Evolutionary conservation across 2,888 invertebrate genomes (phyloP).

Genomic region (Tortrix viridana): DNA sequence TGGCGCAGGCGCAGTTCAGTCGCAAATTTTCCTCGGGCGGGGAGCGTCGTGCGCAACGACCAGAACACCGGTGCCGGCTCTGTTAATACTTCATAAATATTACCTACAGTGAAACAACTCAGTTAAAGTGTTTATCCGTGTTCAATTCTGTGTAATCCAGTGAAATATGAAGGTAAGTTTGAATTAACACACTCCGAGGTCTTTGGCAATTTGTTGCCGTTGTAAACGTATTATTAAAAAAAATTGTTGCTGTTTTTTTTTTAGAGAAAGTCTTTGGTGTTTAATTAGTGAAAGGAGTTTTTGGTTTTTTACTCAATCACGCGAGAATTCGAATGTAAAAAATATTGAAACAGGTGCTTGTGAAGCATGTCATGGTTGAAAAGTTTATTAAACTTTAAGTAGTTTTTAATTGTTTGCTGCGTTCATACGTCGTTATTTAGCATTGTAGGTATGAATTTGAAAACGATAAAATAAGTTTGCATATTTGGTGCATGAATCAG

Average conservation of each 20-base stretch:
- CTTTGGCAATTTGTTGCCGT: neutral
- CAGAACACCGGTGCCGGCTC: constrained; percentile 4
- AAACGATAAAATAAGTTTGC: too few relatives aligned
- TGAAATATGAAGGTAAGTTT: neutral
- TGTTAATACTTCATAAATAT: neutral
- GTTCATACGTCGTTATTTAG: neutral
- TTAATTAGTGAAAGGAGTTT: constrained; percentile 29
- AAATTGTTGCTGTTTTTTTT: neutral
- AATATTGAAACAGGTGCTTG: constrained; percentile 5
- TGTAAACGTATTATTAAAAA: constrained; percentile 8
- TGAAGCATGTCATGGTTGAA: neutral
- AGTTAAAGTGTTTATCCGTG: neutral
- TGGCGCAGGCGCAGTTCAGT: constrained; percentile 13
- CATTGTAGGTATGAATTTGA: too few relatives aligned
- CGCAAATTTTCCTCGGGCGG: constrained; percentile 16
- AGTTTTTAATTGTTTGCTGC: neutral
- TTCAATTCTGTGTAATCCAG: neutral
- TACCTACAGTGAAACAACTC: neutral
- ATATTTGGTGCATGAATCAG: too few relatives aligned
- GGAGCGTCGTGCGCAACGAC: constrained; percentile 10
- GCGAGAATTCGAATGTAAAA: constrained; percentile 17
- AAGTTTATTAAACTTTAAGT: neutral
- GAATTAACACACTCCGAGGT: neutral
- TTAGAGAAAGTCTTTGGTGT: constrained; percentile 2
- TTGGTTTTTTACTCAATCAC: constrained; percentile 25